phyloP scores from a whole-genome alignment of 2,888 invertebrate species.

The Hypercompe scribonia region DNA sequence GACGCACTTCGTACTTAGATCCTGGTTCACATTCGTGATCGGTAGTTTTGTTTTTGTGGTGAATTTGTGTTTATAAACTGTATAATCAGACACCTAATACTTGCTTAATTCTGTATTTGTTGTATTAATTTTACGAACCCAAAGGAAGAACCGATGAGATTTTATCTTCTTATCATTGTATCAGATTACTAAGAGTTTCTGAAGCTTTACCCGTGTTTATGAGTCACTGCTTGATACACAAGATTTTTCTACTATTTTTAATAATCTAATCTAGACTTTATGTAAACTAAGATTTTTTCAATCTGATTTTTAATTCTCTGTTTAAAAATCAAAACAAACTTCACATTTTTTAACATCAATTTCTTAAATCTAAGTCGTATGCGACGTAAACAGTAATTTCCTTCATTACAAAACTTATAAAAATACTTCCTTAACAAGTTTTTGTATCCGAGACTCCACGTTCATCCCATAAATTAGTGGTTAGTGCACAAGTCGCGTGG shows the following conservation, averaged over 20 bases:
- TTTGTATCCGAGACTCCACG: slow-evolving; percentile 18
- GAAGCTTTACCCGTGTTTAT: not conserved
- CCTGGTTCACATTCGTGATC: not conserved
- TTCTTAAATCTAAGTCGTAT: not conserved
- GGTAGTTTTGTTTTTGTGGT: not conserved
- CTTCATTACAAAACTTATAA: slow-evolving; percentile 5
- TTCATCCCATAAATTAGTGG: slow-evolving; percentile 30
- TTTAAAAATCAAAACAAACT: not conserved
- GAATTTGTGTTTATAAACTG: no score
- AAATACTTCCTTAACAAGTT: slow-evolving; percentile 10
- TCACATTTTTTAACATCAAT: not conserved
- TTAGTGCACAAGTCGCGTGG: slow-evolving; percentile 35
- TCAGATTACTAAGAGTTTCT: not conserved
- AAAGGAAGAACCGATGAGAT: no score
- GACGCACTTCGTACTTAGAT: not conserved
- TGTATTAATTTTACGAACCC: not conserved
- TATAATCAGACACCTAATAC: no score
- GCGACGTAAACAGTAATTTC: not conserved
- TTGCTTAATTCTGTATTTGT: no score
- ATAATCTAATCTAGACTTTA: not conserved
- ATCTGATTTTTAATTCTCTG: not conserved
- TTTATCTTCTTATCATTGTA: not conserved
- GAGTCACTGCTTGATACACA: not conserved
- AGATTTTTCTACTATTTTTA: not conserved
- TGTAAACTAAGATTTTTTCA: not conserved